Base-by-base conservation (phyloP, 2,113 vertebrate species). In the Bettongia penicillata region DNA sequence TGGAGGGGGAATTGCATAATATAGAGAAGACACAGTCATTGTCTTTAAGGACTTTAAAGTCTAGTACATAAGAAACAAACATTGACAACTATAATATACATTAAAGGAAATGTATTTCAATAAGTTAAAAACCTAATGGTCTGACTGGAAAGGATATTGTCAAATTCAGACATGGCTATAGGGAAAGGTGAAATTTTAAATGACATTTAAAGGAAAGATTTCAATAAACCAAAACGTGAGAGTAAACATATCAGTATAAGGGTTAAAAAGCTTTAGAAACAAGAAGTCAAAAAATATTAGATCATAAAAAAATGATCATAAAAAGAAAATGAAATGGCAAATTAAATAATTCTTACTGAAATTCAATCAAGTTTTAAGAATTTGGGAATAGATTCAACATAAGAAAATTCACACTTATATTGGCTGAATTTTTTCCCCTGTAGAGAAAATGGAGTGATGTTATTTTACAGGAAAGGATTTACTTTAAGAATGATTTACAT, bases 401-500 rank as follows among this genome's bases (percentile, higher is more conserved):
- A 93, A 92, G 48, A 94, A 50, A 9, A 93, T 91, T 95, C 93
- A 94, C 9, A 93, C 7, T 92, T 77, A 96, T 1, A 91, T 16
- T 23, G 91, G 68, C 51, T 68, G 53, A 47, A 95, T 93, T 84
- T 10, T 92, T 92, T 77, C 92, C 8, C 50, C 77, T 91, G 95
- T 90, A 61, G 48, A 91, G 53, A 23, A 94, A 94, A 94, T 89
- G 43, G 52, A 94, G 51, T 89, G 43, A 47, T 2, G 68, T 10
- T 90, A 43, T 28, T 93, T 90, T 43, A 91, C 19, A 9, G 25
- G 19, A 93, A n/a, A 24, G 0, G 2, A 37, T 95, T 84, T 89
- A 93, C 57, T 92, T 92, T 51, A 95, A 90, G 5, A 95, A 61
- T 96, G 92, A 95, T 94, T 84, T 96, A 95, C 52, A 93, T 93